A percentile compares a stretch with the other conserved stretches of the same genome.
Conservation (phyloP, 2,113 vertebrate genomes). For the Cisticola juncidis region DNA sequence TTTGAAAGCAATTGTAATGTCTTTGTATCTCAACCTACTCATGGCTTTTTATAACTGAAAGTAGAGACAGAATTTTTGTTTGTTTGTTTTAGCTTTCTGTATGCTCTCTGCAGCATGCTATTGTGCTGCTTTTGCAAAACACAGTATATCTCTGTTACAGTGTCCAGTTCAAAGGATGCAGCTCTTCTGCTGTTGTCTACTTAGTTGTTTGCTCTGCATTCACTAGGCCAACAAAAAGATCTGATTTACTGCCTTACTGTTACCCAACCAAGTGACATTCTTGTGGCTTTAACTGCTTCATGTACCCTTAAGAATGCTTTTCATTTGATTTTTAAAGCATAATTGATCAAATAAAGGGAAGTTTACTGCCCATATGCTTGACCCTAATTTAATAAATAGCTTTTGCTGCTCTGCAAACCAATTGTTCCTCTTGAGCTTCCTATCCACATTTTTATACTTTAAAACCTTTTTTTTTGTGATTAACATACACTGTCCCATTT, state of each 20-base stretch:
- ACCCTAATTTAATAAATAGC: not conserved
- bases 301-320: slow-evolving; percentile 18
- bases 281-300: slow-evolving; percentile 19
- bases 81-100: not conserved
- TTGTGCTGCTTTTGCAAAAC: not conserved
- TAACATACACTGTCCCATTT: not conserved
- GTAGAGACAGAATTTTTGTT: not conserved
- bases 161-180: not conserved
- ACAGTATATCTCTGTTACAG: not conserved
- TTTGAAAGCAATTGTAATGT: not conserved
- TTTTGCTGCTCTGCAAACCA: not conserved
- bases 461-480: not conserved
- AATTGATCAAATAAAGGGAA: slow-evolving; percentile 25
- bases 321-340: slow-evolving; percentile 35
- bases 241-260: slow-evolving; percentile 38
- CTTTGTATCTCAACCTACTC: not conserved
- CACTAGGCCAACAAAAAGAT: not conserved
- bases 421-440: not conserved
- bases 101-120: not conserved
- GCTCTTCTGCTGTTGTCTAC: not conserved
- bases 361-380: not conserved
- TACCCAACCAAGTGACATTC: slow-evolving; percentile 18
- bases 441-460: not conserved
- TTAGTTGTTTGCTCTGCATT: not conserved
- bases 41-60: not conserved